Conservation (phyloP, 2,888 invertebrate genomes). For the Idaea aversata region DNA sequence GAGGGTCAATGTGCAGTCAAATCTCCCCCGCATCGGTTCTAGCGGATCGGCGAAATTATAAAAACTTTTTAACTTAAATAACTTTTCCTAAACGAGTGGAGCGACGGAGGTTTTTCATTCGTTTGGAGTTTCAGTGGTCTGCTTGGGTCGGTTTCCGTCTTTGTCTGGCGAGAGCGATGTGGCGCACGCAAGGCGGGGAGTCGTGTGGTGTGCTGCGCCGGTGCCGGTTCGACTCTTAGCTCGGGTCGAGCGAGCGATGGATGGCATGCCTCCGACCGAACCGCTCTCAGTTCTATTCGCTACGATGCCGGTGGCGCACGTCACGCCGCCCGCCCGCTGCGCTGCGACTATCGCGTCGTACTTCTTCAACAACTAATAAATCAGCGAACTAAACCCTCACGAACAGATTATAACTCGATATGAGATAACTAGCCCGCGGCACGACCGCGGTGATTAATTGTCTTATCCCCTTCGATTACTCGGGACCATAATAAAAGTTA, state of each 20-base stretch:
- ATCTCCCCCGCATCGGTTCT: conserved; percentile 65
- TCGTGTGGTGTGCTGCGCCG: conserved; percentile 43
- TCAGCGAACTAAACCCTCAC: conserved; percentile 65
- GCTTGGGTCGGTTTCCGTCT: conserved; percentile 46
- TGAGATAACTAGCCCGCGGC: conserved; percentile 64
- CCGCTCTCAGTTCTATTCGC: conserved; percentile 57
- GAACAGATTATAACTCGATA: conserved; percentile 70
- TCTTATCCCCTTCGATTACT: conserved; percentile 51
- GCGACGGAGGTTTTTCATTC: conserved; percentile 59
- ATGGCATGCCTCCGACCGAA: background rate
- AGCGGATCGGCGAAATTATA: conserved; percentile 70
- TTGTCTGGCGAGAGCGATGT: conserved; percentile 49
- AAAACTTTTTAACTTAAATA: conserved; percentile 79
- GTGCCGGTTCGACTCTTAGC: conserved; percentile 9
- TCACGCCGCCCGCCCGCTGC: conserved; percentile 47
- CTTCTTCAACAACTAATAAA: conserved; percentile 69
- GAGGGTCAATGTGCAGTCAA: conserved; percentile 71
- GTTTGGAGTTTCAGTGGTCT: conserved; percentile 51
- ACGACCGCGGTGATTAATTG: conserved; percentile 64
- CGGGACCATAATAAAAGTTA: conserved; percentile 48
- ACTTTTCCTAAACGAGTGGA: conserved; percentile 66
- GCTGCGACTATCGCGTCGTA: conserved; percentile 65
- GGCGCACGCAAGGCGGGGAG: conserved; percentile 44
- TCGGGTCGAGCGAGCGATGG: conserved; percentile 12
- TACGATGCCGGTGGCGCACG: conserved; percentile 71